These are phyloP conservation scores for Tychaedon coryphoeus DNA, from an alignment of 2,113 vertebrate genomes.

Conservation along the genomic window DNA sequence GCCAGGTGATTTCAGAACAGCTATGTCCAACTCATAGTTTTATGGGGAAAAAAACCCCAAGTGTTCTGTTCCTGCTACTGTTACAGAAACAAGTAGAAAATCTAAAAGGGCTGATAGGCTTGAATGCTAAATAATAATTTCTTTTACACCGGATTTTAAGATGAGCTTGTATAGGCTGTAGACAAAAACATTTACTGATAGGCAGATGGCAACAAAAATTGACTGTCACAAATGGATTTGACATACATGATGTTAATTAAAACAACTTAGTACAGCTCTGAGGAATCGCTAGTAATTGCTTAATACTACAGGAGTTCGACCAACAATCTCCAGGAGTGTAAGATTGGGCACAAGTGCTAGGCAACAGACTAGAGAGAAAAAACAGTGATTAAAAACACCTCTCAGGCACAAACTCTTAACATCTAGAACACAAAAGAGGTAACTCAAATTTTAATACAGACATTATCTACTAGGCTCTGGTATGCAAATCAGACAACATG, in stretches of 20 bases:
- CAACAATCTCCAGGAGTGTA: neutral
- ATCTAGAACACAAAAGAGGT: neutral
- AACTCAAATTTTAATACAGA: neutral
- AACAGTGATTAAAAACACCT: neutral
- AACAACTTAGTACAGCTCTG: neutral
- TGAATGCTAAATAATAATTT: neutral
- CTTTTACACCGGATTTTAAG: neutral
- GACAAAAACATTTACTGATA: neutral
- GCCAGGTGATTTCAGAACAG: slow-evolving; percentile 31
- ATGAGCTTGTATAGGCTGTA: neutral
- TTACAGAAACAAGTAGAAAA: neutral
- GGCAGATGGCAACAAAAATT: neutral
- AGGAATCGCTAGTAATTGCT: neutral
- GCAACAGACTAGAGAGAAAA: neutral
- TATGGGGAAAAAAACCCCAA: neutral
- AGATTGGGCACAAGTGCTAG: neutral
- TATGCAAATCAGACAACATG: neutral
- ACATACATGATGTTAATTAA: neutral
- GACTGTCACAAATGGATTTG: neutral
- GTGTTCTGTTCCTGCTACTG: neutral
- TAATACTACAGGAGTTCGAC: neutral
- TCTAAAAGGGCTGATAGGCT: neutral
- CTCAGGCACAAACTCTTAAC: neutral
- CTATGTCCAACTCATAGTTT: neutral
- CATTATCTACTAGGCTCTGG: neutral